Conservation (phyloP, 2,888 invertebrate species). For the Caenorhabditis imperialis region DNA sequence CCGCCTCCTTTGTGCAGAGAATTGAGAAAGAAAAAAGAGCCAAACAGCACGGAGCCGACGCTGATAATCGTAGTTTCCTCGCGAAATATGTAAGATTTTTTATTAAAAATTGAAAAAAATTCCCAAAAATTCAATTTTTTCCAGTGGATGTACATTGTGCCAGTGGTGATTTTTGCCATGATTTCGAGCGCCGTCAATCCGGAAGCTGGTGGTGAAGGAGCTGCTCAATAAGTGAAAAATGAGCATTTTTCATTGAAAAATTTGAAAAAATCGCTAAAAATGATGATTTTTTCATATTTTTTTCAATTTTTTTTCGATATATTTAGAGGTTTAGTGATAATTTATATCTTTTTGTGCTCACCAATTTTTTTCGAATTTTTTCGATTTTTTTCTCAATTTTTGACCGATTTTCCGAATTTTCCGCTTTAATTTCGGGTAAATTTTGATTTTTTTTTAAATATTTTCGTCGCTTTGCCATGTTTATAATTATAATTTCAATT, state of each 20-base stretch:
- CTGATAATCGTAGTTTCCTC: conserved; percentile 93
- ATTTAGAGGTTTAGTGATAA: not conserved
- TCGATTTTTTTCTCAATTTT: conserved; percentile 12
- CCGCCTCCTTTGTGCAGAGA: conserved; percentile 94
- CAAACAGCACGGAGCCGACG: conserved; percentile 84
- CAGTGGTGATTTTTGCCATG: conserved; percentile 90
- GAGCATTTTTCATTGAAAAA: conserved; percentile 3
- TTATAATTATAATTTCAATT: no score
- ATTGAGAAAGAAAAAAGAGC: conserved; percentile 91
- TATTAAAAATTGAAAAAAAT: conserved; percentile 13
- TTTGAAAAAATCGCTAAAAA: no score
- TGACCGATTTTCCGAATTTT: not conserved
- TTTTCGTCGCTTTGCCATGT: not conserved
- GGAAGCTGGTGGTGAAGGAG: conserved; percentile 78
- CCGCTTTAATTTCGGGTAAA: conserved; percentile 9
- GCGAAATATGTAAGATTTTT: conserved; percentile 92
- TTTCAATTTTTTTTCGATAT: conserved; percentile 7
- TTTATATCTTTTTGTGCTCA: not conserved
- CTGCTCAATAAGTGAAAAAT: conserved; percentile 16
- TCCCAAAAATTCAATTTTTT: conserved; percentile 79
- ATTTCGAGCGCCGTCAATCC: conserved; percentile 90
- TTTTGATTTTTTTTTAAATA: not conserved
- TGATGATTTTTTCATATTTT: conserved; percentile 4
- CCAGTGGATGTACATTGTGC: conserved; percentile 99
- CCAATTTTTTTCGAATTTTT: not conserved